Evolutionary conservation across 2,888 invertebrate genomes (phyloP).

Genomic region (Hypomecis atomaria): DNA sequence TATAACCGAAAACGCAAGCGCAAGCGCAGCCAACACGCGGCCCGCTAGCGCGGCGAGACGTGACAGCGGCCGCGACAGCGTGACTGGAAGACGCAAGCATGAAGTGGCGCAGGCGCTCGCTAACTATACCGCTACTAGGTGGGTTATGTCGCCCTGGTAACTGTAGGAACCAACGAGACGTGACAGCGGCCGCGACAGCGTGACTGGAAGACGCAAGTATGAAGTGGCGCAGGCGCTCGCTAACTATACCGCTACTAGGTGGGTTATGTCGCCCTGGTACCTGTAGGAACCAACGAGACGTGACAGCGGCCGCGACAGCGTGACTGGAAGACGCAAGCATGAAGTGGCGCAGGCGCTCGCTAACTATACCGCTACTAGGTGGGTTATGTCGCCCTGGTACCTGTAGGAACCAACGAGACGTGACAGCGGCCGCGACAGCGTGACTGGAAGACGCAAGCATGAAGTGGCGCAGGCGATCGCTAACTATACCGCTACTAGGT

Average conservation of each 20-base stretch:
- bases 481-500: too few species aligned
- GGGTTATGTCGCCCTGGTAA: slow-evolving; percentile 14
- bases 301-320: slow-evolving; percentile 65
- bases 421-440: too few species aligned
- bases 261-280: slow-evolving; percentile 3
- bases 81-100: slow-evolving; percentile 86
- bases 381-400: background rate
- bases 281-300: slow-evolving; percentile 44
- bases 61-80: slow-evolving; percentile 65
- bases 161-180: background rate
- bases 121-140: slow-evolving; percentile 93
- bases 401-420: too few species aligned
- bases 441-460: too few species aligned
- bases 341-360: slow-evolving; percentile 89
- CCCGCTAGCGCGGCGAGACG: slow-evolving; percentile 53
- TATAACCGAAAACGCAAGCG: slow-evolving; percentile 60
- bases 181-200: too few species aligned
- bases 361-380: slow-evolving; percentile 8
- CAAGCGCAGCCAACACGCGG: slow-evolving; percentile 33
- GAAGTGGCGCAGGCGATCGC: too few species aligned
- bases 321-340: slow-evolving; percentile 86
- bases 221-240: slow-evolving; percentile 98
- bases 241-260: slow-evolving; percentile 92
- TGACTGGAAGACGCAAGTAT: background rate
- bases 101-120: slow-evolving; percentile 98